Base-by-base conservation (phyloP, 30 jellyfish, hydroid and myxozoan genomes). In the Aurelia sp. region DNA sequence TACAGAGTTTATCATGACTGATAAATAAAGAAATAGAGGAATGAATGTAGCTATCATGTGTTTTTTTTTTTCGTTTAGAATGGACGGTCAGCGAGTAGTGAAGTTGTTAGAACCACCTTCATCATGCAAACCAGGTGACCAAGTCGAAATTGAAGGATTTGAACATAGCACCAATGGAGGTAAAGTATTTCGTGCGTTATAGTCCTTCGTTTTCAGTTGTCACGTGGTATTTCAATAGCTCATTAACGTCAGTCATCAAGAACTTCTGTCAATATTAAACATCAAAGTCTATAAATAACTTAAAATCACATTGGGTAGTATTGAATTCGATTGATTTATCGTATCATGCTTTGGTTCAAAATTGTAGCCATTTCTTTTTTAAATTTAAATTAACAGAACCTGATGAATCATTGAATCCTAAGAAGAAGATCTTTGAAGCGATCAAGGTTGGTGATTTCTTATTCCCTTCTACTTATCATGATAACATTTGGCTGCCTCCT, bases 361-460 rank as follows among this genome's bases (percentile, higher is more conserved):
- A 44, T 8, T 15, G 15, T 8, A 44, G 10, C 2, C 30, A 4
- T 21, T 17, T 72, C 19, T 72, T 13, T 31, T 22, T 21, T 38
- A 24, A 38, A 18, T 38, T 8, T 51, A 33, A 58, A 17, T 68
- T 58, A 40, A 15, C 67, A 94, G 98, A 88, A 4, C 98, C 98
- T n/a, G 98, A 94, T 73, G 97, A 88, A 65, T 79, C 74, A 24
- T 62, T 94, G 63, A 94, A 94, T 67, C 98, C 98, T 30, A 94
- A 94, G 67, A 94, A 94, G 94, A 94, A 94, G 82, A 81, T 94
- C 58, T 94, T 94, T 70, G 98, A 94, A 63, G 73, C 98, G 58
- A 41, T 94, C 63, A 94, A 94, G 98, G 98, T 92, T 74, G 15
- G 55, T 44, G 16, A 44, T 44, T 9, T 38, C 33, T 27, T 38